Base-by-base conservation (phyloP, 1,140 invertebrate genomes). In the Stenopsyche tienmushanensis region DNA sequence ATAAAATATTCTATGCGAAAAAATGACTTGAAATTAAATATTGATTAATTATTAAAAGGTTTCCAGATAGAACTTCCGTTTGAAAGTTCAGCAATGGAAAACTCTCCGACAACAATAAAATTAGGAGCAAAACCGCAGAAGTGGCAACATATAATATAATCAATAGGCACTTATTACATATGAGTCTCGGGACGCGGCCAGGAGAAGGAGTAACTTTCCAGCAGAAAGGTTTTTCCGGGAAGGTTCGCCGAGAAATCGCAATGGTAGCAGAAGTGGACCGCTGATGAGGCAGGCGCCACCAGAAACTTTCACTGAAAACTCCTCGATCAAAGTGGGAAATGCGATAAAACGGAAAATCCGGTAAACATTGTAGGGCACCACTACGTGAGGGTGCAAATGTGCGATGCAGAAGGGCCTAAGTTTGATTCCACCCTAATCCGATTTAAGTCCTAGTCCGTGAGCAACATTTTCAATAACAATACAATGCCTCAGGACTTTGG, bases 341-440 rank as follows among this genome's bases (percentile, higher is more conserved):
- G 44, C 47, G 47, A 41, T 58, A 58, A 58, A 39, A 39, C 29
- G 54, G 41, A 58, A 58, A 58, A 34, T 55, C 53, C 18, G 2
- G 21, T 34, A 34, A 34, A 34, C 29, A 34, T 49, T 21, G 45
- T 49, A 20, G 29, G 53, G n/a, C 53, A 21, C 29, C 24, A 39
- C 15, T 29, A n/a, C 52, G 2, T 20, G 52, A 17, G 24, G 54
- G 54, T 13, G 17, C 47, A 21, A 3, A 20, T 50, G 5, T n/a
- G 20, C 18, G 23, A 15, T 20, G 50, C 20, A 23, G 23, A 53
- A 34, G 29, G 50, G 3, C 50, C 5, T 23, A 53, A 25, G 23
- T 34, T 34, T 34, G 29, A 34, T 34, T 34, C 29, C 29, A 13
- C 21, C 9, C 24, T 53, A 53, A 53, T 53, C 23, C 25, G 18